phyloP scores from a whole-genome alignment of 2,113 vertebrate genomes.

The Pseudopodoces humilis region DNA sequence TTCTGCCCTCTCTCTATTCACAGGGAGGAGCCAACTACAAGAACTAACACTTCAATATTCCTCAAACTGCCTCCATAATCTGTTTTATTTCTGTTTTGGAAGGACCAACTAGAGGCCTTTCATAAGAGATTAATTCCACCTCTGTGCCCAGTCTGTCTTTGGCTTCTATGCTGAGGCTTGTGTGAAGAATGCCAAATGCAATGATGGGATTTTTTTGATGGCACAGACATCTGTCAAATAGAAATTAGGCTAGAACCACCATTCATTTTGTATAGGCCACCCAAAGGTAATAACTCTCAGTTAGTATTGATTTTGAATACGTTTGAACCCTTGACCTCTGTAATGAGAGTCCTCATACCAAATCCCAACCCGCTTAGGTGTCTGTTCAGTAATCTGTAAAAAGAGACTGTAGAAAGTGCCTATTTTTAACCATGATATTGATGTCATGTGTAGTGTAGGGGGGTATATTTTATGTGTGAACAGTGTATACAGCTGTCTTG shows the following conservation, averaged over 20 bases:
- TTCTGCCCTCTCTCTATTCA: not conserved
- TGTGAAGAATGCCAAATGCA: slow-evolving; percentile 30
- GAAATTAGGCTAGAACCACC: slow-evolving; percentile 12
- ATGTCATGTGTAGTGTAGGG: not conserved
- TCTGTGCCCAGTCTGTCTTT: slow-evolving; percentile 25
- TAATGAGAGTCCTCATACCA: not conserved
- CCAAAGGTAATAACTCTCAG: slow-evolving; percentile 10
- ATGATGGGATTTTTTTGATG: slow-evolving; percentile 19
- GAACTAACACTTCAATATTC: not conserved
- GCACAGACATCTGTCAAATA: slow-evolving; percentile 12
- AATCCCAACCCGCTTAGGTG: not conserved
- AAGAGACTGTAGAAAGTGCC: not conserved
- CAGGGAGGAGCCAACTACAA: not conserved
- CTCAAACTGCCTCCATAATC: not conserved
- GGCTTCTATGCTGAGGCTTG: not conserved
- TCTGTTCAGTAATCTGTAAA: not conserved
- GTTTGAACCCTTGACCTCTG: not conserved
- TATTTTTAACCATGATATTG: not conserved
- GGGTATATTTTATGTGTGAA: not conserved
- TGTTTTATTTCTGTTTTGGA: slow-evolving; percentile 31
- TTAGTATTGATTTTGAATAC: slow-evolving; percentile 26
- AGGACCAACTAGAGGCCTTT: not conserved
- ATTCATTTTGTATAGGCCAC: slow-evolving; percentile 3
- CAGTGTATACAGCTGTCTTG: not conserved
- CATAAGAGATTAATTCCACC: slow-evolving; percentile 41